A percentile compares a stretch with the other conserved stretches of the same genome.
Conservation (phyloP, 1,140 invertebrate species). For the Eubasilissa regina region DNA sequence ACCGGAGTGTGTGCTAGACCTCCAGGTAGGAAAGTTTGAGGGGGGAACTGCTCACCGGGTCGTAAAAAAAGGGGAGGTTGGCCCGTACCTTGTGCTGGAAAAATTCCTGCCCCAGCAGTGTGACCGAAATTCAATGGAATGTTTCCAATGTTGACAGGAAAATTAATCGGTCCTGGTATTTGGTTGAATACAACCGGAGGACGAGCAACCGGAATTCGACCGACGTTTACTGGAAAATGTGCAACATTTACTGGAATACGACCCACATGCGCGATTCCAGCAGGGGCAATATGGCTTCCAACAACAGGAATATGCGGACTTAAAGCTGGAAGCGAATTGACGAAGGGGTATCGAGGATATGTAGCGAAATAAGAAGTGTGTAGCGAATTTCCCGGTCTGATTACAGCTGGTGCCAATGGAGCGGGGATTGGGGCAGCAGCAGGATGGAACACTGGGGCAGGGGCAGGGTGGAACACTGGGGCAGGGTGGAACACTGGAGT, state of each 20-base stretch:
- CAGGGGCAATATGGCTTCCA: conserved; percentile 51
- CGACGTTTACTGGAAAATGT: conserved; percentile 32
- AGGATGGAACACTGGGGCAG: conserved; percentile 42
- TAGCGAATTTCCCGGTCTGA: conserved; percentile 67
- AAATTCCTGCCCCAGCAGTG: conserved; percentile 15
- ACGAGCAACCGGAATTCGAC: conserved; percentile 42
- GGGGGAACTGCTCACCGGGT: conserved; percentile 21
- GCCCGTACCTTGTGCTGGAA: conserved; percentile 20
- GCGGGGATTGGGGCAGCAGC: conserved; percentile 52
- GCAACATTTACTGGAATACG: conserved; percentile 54
- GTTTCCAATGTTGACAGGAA: conserved; percentile 46
- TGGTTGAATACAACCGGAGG: conserved; percentile 32
- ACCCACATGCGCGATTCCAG: conserved; percentile 56
- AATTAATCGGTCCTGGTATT: conserved; percentile 28
- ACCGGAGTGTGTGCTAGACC: conserved; percentile 2
- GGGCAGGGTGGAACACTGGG: conserved; percentile 58
- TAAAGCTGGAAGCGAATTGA: conserved; percentile 61
- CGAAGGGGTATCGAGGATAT: conserved; percentile 67
- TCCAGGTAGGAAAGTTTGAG: background rate
- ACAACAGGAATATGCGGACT: conserved; percentile 17
- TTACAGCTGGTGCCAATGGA: conserved; percentile 54
- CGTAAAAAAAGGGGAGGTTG: conserved; percentile 32
- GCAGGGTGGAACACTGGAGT: conserved; percentile 61
- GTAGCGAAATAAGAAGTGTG: conserved; percentile 69
- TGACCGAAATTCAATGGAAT: conserved; percentile 43